Conservation (phyloP, 1,140 invertebrate genomes). For the Contarinia nasturtii region DNA sequence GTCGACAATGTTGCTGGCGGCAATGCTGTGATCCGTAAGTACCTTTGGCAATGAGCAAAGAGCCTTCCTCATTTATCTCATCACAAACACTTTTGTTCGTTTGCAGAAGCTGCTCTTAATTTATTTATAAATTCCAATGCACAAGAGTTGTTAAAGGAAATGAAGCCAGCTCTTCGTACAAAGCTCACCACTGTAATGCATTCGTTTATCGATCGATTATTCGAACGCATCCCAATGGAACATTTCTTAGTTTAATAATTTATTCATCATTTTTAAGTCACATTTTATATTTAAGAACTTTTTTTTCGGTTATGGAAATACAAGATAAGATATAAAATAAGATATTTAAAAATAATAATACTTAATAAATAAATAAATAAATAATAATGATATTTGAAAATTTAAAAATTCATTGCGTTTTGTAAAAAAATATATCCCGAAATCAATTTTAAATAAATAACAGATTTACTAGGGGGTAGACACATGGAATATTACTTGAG, state of each 20-base stretch:
- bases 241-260: constrained; percentile 34
- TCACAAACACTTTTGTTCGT: constrained; percentile 5
- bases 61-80: too few species aligned
- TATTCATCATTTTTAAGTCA: neutral
- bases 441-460: too few species aligned
- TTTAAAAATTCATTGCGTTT: too few species aligned
- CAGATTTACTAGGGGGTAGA: too few species aligned
- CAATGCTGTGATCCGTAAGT: constrained; percentile 58
- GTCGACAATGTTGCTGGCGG: constrained; percentile 62
- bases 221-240: constrained; percentile 55
- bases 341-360: too few species aligned
- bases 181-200: constrained; percentile 55
- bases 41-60: neutral
- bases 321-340: too few species aligned
- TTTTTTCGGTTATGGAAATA: too few species aligned
- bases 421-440: too few species aligned
- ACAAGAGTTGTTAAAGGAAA: constrained; percentile 62
- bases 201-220: constrained; percentile 50
- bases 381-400: too few species aligned
- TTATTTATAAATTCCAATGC: constrained; percentile 71
- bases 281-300: too few species aligned
- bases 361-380: too few species aligned
- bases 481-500: too few species aligned
- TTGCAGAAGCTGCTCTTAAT: constrained; percentile 60
- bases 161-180: constrained; percentile 62